These are phyloP conservation scores for Dermochelys coriacea DNA, from an alignment of 2,797 vertebrate species.

Conservation along the genomic window DNA sequence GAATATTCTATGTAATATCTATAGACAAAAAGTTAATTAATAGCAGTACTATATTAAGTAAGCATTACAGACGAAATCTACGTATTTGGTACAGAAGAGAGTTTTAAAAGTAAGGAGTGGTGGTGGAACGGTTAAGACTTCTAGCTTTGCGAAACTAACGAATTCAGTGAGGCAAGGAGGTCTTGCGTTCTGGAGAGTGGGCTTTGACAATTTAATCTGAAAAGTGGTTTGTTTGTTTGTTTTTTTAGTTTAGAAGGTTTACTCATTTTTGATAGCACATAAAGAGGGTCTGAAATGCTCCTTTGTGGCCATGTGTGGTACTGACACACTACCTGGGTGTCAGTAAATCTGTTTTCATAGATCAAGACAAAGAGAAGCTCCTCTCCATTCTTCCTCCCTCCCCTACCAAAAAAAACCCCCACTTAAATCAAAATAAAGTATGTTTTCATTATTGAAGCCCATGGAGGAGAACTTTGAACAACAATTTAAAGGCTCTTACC, in stretches of 20 bases:
- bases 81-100: not conserved
- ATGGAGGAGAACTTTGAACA: too few relatives aligned
- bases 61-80: not conserved
- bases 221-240: not conserved
- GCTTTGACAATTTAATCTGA: not conserved
- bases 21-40: not conserved
- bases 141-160: not conserved
- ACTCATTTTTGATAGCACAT: not conserved
- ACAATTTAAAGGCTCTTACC: too few relatives aligned
- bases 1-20: not conserved
- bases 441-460: too few relatives aligned
- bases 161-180: not conserved
- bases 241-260: not conserved
- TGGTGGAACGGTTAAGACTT: not conserved
- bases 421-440: too few relatives aligned
- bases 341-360: too few relatives aligned
- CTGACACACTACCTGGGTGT: too few relatives aligned
- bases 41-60: not conserved
- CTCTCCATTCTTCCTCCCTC: rapidly evolving
- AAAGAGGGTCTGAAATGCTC: too few relatives aligned
- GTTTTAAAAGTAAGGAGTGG: not conserved
- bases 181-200: not conserved
- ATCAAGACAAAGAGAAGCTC: too few relatives aligned
- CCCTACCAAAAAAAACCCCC: too few relatives aligned
- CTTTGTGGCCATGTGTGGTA: too few relatives aligned